Evolutionary conservation across 1,140 invertebrate species (phyloP).

Genomic region (Spodoptera litura): DNA sequence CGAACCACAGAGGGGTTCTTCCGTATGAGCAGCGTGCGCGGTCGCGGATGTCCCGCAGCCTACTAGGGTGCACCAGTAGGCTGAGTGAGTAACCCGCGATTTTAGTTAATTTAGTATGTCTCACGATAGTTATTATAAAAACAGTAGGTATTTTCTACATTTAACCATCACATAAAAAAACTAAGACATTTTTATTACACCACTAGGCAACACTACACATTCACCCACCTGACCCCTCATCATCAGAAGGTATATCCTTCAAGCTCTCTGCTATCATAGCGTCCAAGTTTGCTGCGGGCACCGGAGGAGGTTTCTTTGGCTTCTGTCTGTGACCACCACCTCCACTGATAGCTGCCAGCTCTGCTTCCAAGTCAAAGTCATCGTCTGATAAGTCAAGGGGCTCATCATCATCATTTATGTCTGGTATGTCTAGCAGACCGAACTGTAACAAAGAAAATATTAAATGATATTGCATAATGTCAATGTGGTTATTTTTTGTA

Average conservation of each 20-base stretch:
- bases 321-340: slow-evolving; percentile 80
- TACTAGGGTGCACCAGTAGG: too few relatives aligned
- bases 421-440: slow-evolving; percentile 91
- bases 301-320: slow-evolving; percentile 85
- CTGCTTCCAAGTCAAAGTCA: slow-evolving; percentile 95
- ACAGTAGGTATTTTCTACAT: not conserved
- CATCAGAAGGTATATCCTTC: slow-evolving; percentile 90
- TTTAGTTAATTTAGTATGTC: too few relatives aligned
- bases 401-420: slow-evolving; percentile 87
- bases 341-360: slow-evolving; percentile 91
- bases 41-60: too few relatives aligned
- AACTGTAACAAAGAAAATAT: slow-evolving; percentile 85
- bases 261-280: slow-evolving; percentile 91
- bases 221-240: slow-evolving; percentile 88
- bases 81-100: too few relatives aligned
- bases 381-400: slow-evolving; percentile 87
- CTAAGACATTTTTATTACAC: too few relatives aligned
- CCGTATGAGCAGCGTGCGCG: too few relatives aligned
- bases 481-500: too few relatives aligned
- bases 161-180: not conserved
- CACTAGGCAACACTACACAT: not conserved
- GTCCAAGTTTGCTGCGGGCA: slow-evolving; percentile 87
- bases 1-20: too few relatives aligned
- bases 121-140: too few relatives aligned
- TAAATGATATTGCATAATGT: not conserved